Evolutionary conservation across 2,888 invertebrate species (phyloP), one percentile per base, ranked within the genome.

Genomic region (Cancer borealis): DNA sequence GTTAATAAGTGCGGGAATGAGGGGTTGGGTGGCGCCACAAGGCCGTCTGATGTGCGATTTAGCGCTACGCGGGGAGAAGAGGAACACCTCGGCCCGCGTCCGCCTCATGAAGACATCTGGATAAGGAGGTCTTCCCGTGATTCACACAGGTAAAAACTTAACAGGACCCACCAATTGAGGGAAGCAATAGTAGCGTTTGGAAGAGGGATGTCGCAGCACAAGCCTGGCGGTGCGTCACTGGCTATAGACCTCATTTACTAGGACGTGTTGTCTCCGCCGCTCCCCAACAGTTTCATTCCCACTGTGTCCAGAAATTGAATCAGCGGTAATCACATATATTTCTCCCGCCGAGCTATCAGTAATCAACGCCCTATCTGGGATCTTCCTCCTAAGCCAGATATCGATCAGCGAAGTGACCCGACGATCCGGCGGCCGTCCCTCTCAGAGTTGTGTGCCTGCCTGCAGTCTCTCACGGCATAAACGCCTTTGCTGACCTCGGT

Each of bases 1-100:
- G 84, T 84, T 84, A 84, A 84, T 84, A 84, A 84, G 30, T 84
- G 84, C 26, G 84, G 84, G 84, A 84, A 84, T 84, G 39, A 84
- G 84, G 84, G 84, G 84, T 84, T 84, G 84, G 84, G 84, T 3
- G 10, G 84, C 84, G 84, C 39, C 84, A 84, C 84, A 84, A 84
- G 84, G 84, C 84, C 84, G 17, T 84, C 39, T 14, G 14, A 84
- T 30, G 84, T 84, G 39, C 84, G 84, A 84, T 84, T 84, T 84
- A 84, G 84, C 84, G 84, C 84, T 14, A 39, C 84, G 39, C 14
- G 84, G 39, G 17, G 84, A 30, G 84, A 84, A 84, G 39, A 84
- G 84, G 39, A 39, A 84, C 84, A 84, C 84, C 84, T 84, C 39
- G 84, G 14, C 39, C 84, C 84, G 39, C 84, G 84, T 84, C 84